Conservation (phyloP, 1,140 invertebrate species). For the Drosophila nasuta region DNA sequence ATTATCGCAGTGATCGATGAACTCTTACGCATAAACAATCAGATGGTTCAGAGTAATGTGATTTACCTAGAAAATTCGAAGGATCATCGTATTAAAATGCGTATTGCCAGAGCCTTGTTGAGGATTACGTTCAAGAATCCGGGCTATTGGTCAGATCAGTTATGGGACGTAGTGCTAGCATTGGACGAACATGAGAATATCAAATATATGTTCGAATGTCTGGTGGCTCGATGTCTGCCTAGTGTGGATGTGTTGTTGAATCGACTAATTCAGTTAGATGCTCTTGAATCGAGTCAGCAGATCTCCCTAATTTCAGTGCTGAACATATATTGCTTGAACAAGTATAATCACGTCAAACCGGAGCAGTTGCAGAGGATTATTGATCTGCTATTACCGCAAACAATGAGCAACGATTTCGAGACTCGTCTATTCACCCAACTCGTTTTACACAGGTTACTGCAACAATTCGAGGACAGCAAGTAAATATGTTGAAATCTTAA, state of each 20-base stretch:
- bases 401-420: constrained; percentile 92
- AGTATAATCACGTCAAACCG: constrained; percentile 12
- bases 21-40: constrained; percentile 46
- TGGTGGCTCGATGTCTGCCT: constrained; percentile 84
- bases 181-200: constrained; percentile 88
- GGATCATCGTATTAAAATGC: constrained; percentile 82
- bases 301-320: constrained; percentile 51
- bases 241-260: constrained; percentile 29
- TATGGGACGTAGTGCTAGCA: constrained; percentile 85
- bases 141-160: constrained; percentile 59
- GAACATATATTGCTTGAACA: constrained; percentile 33
- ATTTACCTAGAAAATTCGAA: constrained; percentile 80
- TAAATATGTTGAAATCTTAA: constrained; percentile 1
- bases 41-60: constrained; percentile 28
- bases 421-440: constrained; percentile 90
- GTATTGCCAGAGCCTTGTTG: constrained; percentile 80
- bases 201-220: constrained; percentile 86
- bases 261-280: constrained; percentile 20
- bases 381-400: constrained; percentile 87
- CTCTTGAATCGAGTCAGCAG: constrained; percentile 37
- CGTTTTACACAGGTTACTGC: constrained; percentile 69
- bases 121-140: constrained; percentile 44
- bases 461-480: constrained; percentile 33
- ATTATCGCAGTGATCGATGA: constrained; percentile 18
- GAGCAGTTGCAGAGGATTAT: constrained; percentile 29